Base-by-base conservation (phyloP, 2,888 invertebrate species). In the Coremacera marginata region DNA sequence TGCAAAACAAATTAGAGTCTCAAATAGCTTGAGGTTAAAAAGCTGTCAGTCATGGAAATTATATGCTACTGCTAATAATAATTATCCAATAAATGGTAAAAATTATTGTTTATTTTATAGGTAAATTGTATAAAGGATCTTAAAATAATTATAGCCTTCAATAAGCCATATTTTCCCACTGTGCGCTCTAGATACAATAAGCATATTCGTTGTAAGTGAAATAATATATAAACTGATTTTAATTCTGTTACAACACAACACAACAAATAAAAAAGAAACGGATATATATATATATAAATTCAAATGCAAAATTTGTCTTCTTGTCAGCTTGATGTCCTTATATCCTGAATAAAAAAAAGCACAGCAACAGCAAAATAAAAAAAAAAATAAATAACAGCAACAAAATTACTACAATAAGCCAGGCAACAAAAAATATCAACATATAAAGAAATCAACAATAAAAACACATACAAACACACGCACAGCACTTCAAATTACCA, bases 401-500 rank as follows among this genome's bases (percentile, higher is more conserved):
- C 25, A n/a, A 68, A 44, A 67, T 44, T 49, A 37, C 25, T 37
- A 49, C 22, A 68, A 68, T 25, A 51, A 25, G 49, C 60, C 44
- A 63, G 31, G 16, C 27, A 31, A 8, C 60, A 27, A 27, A 60
- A 60, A 27, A 51, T 51, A 51, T 16, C 68, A 77, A 70, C 71
- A 72, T 62, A 78, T 78, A 78, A 79, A 75, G 74, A 76, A 78
- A 78, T 85, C 83, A 82, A 85, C 87, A 84, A 84, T 84, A 86
- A 87, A 72, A 31, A 14, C 70, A 31, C 52, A 52, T 5, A 52
- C n/a, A 55, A n/a, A 55, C 22, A 19, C 8, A 84, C 82, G 84
- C 84, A 82, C 82, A 86, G 84, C 85, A 86, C 86, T 86, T 84
- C 86, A 87, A 86, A 87, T 87, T 86, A 86, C 84, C 81, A 81